These are phyloP conservation scores for Intellagama lesueurii DNA, from an alignment of 2,797 vertebrate species.

Conservation along the genomic window DNA sequence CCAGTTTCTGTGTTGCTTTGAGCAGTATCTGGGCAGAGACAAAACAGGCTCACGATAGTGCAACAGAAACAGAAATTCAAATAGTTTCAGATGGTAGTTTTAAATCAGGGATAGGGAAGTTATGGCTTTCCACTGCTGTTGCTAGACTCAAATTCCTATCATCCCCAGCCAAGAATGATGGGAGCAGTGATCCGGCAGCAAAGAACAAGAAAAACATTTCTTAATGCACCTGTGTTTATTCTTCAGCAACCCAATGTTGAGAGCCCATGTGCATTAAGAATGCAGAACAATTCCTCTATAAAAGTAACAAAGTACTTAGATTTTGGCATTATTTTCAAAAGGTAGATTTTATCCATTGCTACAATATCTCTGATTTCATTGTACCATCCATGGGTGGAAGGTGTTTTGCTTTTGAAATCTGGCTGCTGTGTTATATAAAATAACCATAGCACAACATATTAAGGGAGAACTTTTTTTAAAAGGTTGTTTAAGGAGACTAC, in stretches of 20 bases:
- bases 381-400: too few species aligned
- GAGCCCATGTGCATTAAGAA: background rate
- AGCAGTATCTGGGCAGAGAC: background rate
- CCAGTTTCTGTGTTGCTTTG: background rate
- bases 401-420: background rate
- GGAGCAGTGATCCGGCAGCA: background rate
- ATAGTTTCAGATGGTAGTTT: background rate
- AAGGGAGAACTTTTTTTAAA: background rate
- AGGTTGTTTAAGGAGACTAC: background rate
- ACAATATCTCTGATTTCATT: background rate
- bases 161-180: background rate
- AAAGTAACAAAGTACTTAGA: background rate
- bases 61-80: background rate
- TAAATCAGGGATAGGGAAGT: background rate
- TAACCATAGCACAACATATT: background rate
- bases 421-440: background rate
- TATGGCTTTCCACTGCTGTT: background rate
- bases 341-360: background rate
- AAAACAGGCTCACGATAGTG: background rate
- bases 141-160: background rate
- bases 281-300: background rate
- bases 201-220: too few species aligned
- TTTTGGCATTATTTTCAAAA: background rate
- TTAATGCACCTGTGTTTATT: too few species aligned
- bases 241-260: too few species aligned